Evolutionary conservation across 2,888 invertebrate species (phyloP).

Genomic region (Heteropelma amictum): DNA sequence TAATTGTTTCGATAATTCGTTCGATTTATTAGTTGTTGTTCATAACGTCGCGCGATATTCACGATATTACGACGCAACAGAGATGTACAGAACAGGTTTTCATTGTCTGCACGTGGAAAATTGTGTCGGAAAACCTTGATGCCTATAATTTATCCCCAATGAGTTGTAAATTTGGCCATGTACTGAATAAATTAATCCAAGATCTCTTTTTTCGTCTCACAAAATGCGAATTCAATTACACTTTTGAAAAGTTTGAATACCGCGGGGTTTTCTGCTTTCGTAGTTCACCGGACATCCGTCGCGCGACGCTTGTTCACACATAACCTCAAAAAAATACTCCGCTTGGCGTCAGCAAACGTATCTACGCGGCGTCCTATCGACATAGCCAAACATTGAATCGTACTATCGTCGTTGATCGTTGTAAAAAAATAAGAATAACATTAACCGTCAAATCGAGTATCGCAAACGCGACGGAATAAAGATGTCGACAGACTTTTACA

Average conservation of each 20-base stretch:
- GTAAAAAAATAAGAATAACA: too few relatives aligned
- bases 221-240: too few relatives aligned
- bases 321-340: not conserved
- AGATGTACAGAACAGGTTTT: too few relatives aligned
- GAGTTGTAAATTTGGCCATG: conserved; percentile 47
- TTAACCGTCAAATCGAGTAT: not conserved
- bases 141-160: not conserved
- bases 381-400: conserved; percentile 8
- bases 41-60: too few relatives aligned
- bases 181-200: conserved; percentile 44
- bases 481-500: conserved; percentile 84
- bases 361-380: not conserved
- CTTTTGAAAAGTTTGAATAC: too few relatives aligned
- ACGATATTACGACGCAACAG: too few relatives aligned
- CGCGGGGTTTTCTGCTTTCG: not conserved
- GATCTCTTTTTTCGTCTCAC: not conserved
- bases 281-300: too few relatives aligned
- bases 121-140: not conserved
- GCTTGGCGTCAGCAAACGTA: not conserved
- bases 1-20: too few relatives aligned
- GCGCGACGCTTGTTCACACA: not conserved
- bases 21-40: too few relatives aligned
- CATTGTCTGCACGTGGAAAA: too few relatives aligned
- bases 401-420: too few relatives aligned
- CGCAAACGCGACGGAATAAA: too few relatives aligned